Percentiles rank a stretch among this genome's conserved stretches.
Evolutionary conservation across 1,140 invertebrate species (phyloP).

Genomic region (Tetramorium simillimum): DNA sequence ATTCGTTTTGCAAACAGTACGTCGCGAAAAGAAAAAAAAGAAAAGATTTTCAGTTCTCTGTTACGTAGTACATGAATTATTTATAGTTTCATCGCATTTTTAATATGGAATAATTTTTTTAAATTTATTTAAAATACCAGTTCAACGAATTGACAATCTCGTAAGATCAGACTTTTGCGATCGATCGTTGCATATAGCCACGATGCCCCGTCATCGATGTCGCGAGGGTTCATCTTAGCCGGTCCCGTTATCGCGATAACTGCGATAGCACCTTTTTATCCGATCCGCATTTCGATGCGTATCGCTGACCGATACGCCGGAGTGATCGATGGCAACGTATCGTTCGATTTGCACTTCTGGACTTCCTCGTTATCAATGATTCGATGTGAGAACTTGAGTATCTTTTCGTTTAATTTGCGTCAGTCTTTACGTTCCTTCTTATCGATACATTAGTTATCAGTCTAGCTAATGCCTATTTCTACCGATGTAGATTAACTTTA

Average conservation of each 20-base stretch:
- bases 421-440: neutral
- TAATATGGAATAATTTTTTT: neutral
- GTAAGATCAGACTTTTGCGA: neutral
- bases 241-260: neutral
- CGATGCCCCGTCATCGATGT: neutral
- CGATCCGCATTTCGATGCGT: neutral
- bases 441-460: neutral
- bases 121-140: neutral
- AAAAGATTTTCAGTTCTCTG: neutral
- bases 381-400: neutral
- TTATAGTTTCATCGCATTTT: neutral
- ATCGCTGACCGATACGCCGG: slow-evolving; percentile 20
- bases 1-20: neutral
- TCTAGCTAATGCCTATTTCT: neutral
- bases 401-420: neutral
- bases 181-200: neutral
- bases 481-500: no score
- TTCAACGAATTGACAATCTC: slow-evolving; percentile 17
- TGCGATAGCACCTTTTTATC: slow-evolving; percentile 1
- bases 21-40: neutral
- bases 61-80: neutral
- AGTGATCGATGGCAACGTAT: slow-evolving; percentile 33
- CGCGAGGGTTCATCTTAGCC: neutral
- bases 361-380: slow-evolving; percentile 3
- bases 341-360: neutral